phyloP scores from a whole-genome alignment of 2,888 invertebrate genomes.

The Scelioninae gen. 1 region DNA sequence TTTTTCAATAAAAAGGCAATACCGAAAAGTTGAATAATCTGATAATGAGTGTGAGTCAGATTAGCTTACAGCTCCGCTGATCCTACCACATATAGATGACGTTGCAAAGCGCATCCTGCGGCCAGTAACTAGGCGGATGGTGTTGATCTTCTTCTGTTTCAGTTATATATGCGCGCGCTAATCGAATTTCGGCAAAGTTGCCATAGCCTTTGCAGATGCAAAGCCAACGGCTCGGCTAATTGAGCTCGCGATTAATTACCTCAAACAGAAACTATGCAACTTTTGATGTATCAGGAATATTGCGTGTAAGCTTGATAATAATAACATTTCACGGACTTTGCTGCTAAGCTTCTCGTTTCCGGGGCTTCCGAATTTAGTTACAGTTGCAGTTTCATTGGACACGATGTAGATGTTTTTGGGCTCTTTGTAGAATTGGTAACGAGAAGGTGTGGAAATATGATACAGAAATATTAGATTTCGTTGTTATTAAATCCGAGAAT shows the following conservation, averaged over 20 bases:
- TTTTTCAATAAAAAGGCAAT: no score
- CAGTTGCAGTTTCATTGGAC: constrained; percentile 27
- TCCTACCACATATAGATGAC: constrained; percentile 12
- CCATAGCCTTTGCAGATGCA: constrained; percentile 16
- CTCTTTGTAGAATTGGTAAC: constrained; percentile 27
- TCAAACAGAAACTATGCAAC: constrained; percentile 41
- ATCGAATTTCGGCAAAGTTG: constrained; percentile 52
- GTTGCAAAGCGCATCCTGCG: constrained; percentile 27
- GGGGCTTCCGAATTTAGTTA: constrained; percentile 28
- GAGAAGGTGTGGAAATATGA: constrained; percentile 5
- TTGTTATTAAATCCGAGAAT: no score
- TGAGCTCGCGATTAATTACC: constrained; percentile 47
- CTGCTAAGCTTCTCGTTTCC: constrained; percentile 12
- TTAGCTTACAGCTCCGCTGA: constrained; percentile 16
- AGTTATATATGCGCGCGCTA: constrained; percentile 32
- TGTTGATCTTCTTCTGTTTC: constrained; percentile 31
- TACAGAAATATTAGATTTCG: neutral
- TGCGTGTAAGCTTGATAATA: constrained; percentile 48
- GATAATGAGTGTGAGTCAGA: neutral
- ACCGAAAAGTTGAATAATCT: neutral
- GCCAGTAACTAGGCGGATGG: constrained; percentile 20
- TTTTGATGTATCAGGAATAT: constrained; percentile 52
- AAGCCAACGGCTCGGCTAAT: constrained; percentile 32
- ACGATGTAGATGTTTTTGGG: constrained; percentile 22
- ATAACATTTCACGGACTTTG: constrained; percentile 47